Base-by-base conservation (phyloP, 2,888 invertebrate genomes). In the Callosobruchus maculatus region DNA sequence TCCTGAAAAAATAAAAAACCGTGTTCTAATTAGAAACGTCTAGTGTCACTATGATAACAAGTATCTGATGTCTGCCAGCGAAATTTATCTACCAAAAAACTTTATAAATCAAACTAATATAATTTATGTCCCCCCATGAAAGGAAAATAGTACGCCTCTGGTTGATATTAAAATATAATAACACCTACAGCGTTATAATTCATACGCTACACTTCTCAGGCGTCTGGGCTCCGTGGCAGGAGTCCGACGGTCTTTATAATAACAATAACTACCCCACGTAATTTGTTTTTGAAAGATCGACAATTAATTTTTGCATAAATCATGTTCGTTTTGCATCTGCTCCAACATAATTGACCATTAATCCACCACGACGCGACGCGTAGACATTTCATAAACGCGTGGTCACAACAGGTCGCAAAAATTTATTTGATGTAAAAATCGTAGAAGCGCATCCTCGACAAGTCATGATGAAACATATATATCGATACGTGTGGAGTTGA, bases 161-260 rank as follows among this genome's bases (percentile, higher is more conserved):
- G 82, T 83, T 84, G 83, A 82, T 84, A 84, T 85, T 84, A 85
- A 84, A 85, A 85, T 85, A 84, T 85, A 84, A 84, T 84, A 83
- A 84, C 84, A 83, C 85, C 84, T 82, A 84, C 85, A 79, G 72
- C 22, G 72, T 73, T 66, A 67, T 75, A 72, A 70, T 71, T 73
- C 73, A 72, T 72, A 49, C 68, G 69, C 31, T 26, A 49, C 71
- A 21, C 68, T 7, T 49, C 49, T 49, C 49, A 49, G 13, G 49
- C 3, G 49, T 49, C 77, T 49, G 49, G 49, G 49, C 13, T 49
- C 13, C 49, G 13, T 74, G 71, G 76, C 78, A 73, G 73, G 76
- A 75, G 74, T 75, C 74, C 77, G 49, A 49, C 49, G 74, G 75
- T 76, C 72, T 72, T 71, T 70, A 78, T 76, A 77, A 78, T 74